These are phyloP conservation scores for Corythornis madagascariensis DNA, from an alignment of 2,113 vertebrate species.

Conservation along the genomic window DNA sequence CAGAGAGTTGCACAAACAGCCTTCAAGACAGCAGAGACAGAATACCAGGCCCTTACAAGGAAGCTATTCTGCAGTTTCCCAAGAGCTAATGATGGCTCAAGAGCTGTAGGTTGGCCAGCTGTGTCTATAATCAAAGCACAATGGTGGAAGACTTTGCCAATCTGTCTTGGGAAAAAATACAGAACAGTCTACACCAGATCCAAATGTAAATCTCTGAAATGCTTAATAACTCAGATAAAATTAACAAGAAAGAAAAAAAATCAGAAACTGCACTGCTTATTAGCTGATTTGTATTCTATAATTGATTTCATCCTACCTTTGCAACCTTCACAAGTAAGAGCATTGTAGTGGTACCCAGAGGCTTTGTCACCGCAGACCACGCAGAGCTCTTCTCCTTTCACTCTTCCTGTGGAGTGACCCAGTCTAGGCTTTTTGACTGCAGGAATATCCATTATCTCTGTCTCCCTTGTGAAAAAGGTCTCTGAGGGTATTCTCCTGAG, in stretches of 20 bases:
- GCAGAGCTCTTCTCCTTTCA: constrained; percentile 95
- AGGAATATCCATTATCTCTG: constrained; percentile 80
- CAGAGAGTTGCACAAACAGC: not conserved
- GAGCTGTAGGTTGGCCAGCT: fast-evolving
- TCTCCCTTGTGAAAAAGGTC: constrained; percentile 79
- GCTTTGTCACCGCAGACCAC: constrained; percentile 98
- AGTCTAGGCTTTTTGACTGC: constrained; percentile 84
- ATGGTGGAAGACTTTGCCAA: not conserved
- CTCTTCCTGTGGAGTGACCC: constrained; percentile 76
- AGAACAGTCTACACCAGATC: not conserved
- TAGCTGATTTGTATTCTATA: not conserved
- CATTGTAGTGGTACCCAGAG: constrained; percentile 98
- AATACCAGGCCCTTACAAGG: not conserved
- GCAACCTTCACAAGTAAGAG: constrained; percentile 97
- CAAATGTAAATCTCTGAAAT: not conserved
- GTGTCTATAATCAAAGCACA: not conserved
- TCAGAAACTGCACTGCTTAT: not conserved
- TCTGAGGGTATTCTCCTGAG: constrained; percentile 86
- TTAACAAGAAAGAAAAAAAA: not conserved
- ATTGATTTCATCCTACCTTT: constrained; percentile 84
- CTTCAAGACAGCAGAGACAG: not conserved
- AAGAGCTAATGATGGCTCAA: not conserved
- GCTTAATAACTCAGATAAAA: not conserved
- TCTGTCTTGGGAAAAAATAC: not conserved
- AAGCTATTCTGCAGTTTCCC: not conserved